phyloP scores from a whole-genome alignment of 2,797 vertebrate species.

The Sebastes variabilis region DNA sequence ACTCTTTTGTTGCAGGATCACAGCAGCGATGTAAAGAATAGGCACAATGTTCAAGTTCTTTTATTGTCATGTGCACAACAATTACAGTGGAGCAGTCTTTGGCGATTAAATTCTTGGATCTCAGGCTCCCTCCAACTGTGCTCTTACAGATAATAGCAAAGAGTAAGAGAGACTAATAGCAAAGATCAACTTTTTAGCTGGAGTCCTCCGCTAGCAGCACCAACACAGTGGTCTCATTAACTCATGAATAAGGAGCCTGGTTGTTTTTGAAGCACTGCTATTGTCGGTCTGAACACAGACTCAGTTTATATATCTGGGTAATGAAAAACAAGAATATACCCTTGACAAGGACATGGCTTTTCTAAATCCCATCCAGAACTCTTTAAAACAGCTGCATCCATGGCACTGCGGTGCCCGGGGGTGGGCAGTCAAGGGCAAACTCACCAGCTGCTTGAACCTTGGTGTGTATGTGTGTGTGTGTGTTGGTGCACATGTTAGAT shows the following conservation, averaged over 20 bases:
- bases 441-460: slow-evolving; percentile 74
- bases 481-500: neutral
- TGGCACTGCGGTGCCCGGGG: slow-evolving; percentile 64
- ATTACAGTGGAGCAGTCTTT: neutral
- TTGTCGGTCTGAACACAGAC: neutral
- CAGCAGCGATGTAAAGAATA: neutral
- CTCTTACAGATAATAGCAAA: neutral
- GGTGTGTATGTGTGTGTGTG: slow-evolving; percentile 17
- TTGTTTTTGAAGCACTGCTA: neutral
- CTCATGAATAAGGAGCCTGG: neutral
- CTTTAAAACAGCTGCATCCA: slow-evolving; percentile 74
- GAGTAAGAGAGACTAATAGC: too few species aligned
- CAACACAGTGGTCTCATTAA: too few species aligned
- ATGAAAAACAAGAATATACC: slow-evolving; percentile 30
- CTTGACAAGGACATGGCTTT: slow-evolving; percentile 72
- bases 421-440: slow-evolving; percentile 77
- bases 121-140: neutral
- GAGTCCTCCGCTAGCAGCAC: too few species aligned
- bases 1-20: neutral
- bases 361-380: slow-evolving; percentile 64
- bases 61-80: neutral
- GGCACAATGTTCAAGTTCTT: neutral
- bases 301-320: neutral
- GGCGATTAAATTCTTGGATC: neutral
- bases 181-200: too few species aligned